Evolutionary conservation across 2,113 vertebrate species (phyloP), one percentile per base, ranked within the genome.

Genomic region (Epinephelus cyanopodus): DNA sequence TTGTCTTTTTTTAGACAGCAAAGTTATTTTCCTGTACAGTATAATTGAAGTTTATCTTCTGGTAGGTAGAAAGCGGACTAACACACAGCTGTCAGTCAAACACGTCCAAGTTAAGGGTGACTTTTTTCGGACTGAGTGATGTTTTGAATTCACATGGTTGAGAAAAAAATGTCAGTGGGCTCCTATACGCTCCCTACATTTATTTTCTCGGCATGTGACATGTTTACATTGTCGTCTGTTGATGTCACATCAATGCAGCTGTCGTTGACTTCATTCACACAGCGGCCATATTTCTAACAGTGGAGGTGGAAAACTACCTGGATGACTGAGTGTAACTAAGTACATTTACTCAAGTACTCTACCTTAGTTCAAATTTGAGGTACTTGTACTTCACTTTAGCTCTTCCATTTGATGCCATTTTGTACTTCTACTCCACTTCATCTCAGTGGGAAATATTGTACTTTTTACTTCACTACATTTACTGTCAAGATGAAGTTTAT

Each of bases 121-220:
- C 70, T 62, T 53, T 53, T 67, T 56, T 80, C 52, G 68, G 77
- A 81, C 60, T 4, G 88, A 87, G 76, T 93, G 89, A 91, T 65
- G 58, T 82, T 89, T 86, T 58, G 3, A 64, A 75, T 77, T 37
- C 83, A 89, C 88, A 89, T 76, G 84, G 47, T 79, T n/a, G 73
- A 90, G 78, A 84, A 92, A 87, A 87, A 81, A 87, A 87, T 89
- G 71, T 65, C 42, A 53, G 4, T 0, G 83, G 89, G 84, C 81
- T 21, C 47, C 37, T 1, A 17, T 42, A 0, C 12, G 70, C 62
- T 47, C 57, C 42, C n/a, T 52, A 27, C 80, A 81, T 92, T 89
- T 69, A 3, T 88, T 89, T 90, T 85, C 73, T 91, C 60, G 56
- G 14, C 87, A 90, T 93, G 92, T 91, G 83, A 91, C 61, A 76